Percentiles rank a stretch among this genome's conserved stretches.
Conservation (phyloP, 2,888 invertebrate species). For the Nemotelus pantherinus region DNA sequence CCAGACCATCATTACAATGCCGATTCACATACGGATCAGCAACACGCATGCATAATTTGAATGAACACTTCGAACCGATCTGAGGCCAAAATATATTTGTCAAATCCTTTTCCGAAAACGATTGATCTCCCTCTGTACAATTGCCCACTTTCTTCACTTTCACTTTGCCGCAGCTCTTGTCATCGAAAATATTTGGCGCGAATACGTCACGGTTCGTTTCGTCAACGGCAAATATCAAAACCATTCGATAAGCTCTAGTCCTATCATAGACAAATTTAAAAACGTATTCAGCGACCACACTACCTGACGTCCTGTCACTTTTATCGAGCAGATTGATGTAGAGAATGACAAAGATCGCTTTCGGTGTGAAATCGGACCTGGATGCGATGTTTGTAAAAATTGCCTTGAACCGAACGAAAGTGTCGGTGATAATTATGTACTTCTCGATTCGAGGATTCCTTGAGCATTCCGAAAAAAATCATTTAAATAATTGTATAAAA, state of each 20-base stretch:
- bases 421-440: no score
- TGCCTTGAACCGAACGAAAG: no score
- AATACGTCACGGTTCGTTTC: slow-evolving; percentile 58
- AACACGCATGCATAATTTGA: slow-evolving; percentile 66
- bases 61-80: slow-evolving; percentile 65
- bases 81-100: slow-evolving; percentile 53
- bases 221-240: slow-evolving; percentile 58
- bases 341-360: slow-evolving; percentile 58
- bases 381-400: background rate
- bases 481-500: no score
- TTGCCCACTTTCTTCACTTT: slow-evolving; percentile 54
- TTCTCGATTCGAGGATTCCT: no score
- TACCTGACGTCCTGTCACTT: slow-evolving; percentile 36
- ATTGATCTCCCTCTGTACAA: slow-evolving; percentile 56
- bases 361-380: background rate
- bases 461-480: no score
- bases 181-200: slow-evolving; percentile 60
- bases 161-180: slow-evolving; percentile 56
- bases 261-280: slow-evolving; percentile 56
- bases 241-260: slow-evolving; percentile 60
- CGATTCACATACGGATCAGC: slow-evolving; percentile 68
- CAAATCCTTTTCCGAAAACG: slow-evolving; percentile 50
- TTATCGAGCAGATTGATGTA: slow-evolving; percentile 57
- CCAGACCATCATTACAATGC: slow-evolving; percentile 62
- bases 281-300: slow-evolving; percentile 54